Conservation (phyloP, 1,140 invertebrate genomes). For the Trissolcus basalis region DNA sequence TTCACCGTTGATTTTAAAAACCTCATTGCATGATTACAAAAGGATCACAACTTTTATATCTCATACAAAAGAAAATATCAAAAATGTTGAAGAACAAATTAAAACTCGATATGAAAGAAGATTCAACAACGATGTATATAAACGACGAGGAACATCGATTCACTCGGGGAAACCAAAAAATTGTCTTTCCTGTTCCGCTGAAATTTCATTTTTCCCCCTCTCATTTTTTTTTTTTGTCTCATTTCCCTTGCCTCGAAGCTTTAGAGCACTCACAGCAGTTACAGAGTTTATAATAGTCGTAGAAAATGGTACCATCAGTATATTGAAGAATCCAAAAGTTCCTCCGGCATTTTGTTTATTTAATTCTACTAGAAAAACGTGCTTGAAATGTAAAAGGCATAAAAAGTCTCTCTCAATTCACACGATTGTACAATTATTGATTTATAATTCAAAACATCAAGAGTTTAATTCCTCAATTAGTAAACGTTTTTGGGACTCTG, state of each 20-base stretch:
- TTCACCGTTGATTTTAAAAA: too few species aligned
- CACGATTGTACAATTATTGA: constrained; percentile 24
- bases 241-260: constrained; percentile 32
- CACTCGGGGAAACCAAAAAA: too few species aligned
- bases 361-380: constrained; percentile 54
- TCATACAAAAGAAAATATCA: too few species aligned
- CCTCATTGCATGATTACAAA: too few species aligned
- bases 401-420: constrained; percentile 41
- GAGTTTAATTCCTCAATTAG: constrained; percentile 13
- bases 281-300: constrained; percentile 45
- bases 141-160: constrained; percentile 49
- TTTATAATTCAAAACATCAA: constrained; percentile 27
- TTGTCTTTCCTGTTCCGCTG: constrained; percentile 15
- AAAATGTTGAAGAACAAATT: too few species aligned
- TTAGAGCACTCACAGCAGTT: constrained; percentile 44
- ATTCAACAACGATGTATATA: constrained; percentile 3
- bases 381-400: constrained; percentile 54
- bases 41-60: too few species aligned
- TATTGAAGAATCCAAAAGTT: constrained; percentile 18
- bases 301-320: constrained; percentile 52
- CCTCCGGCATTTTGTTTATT: constrained; percentile 8
- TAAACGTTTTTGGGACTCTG: too few species aligned
- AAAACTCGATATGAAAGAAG: too few species aligned
- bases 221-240: constrained; percentile 15
- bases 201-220: neutral